Base-by-base conservation (phyloP, 2,888 invertebrate genomes). In the Adineta ricciae region DNA sequence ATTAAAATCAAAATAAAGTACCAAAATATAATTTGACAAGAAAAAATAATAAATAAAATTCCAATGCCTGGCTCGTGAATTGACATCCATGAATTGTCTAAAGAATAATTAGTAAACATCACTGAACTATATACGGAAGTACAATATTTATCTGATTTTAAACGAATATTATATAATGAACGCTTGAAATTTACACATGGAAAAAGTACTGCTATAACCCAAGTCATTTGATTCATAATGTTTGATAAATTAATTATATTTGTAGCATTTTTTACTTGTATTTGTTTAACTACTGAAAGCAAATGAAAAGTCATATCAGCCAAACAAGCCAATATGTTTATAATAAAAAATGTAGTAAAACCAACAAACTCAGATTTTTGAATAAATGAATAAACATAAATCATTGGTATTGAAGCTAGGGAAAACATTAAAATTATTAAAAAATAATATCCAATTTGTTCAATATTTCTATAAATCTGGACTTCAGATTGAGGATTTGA, bases 131-230 rank as follows among this genome's bases (percentile, higher is more conserved):
- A 21, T n/a, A 83, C 72, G n/a, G 50, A 72, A 16, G 82, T 54
- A 32, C 85, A 85, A 16, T 52, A n/a, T 14, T 83, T 38, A 82
- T 83, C 83, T 8, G 83, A 49, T 21, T 52, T 36, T 21, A 85
- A 24, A 1, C 82, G 41, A 83, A 85, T 73, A 73, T 85, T 84
- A 50, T 83, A 85, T 16, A 85, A 41, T 49, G 73, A 52, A n/a
- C 73, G 52, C 49, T 85, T 85, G 24, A 85, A 72, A 49, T 73
- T 85, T 0, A 85, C 83, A 73, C 72, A 83, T 38, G 85, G 85
- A 54, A 85, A 85, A n/a, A 85, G 27, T 32, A 84, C 46, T 36
- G 73, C 36, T 5, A 85, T 27, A 36, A 84, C 9, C 78, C 72
- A 83, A 49, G 83, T 46, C 11, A 83, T 49, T 14, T 38, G 38